phyloP scores from a whole-genome alignment of 2,797 vertebrate species.

The Lycodopsis pacificus region DNA sequence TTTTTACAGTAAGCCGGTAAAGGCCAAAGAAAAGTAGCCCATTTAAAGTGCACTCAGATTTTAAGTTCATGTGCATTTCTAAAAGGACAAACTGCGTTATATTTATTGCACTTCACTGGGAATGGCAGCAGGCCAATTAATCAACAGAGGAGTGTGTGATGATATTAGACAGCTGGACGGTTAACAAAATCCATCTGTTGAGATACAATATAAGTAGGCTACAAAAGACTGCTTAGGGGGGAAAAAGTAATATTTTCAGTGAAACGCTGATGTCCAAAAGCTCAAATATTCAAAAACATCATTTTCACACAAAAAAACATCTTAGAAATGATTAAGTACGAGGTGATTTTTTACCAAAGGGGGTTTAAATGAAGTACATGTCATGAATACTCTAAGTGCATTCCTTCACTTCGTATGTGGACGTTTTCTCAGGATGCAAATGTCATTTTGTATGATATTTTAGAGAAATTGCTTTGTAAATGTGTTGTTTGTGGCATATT shows the following conservation, averaged over 20 bases:
- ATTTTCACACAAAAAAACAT: neutral
- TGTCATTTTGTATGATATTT: neutral
- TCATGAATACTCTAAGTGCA: neutral
- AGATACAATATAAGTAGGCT: neutral
- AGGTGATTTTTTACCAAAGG: neutral
- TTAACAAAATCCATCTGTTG: conserved; percentile 15
- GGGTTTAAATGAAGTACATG: neutral
- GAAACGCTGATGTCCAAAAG: neutral
- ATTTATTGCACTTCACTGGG: neutral
- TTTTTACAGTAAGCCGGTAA: neutral
- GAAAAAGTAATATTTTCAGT: neutral
- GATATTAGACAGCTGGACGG: neutral
- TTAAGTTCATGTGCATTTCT: neutral
- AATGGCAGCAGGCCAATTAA: neutral
- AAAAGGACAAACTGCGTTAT: neutral
- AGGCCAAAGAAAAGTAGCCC: neutral
- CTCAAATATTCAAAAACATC: neutral
- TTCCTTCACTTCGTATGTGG: neutral
- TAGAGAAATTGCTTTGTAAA: neutral
- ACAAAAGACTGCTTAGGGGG: neutral
- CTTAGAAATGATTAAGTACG: neutral
- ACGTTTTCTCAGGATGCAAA: neutral
- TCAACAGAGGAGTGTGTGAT: neutral
- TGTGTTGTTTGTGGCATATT: neutral
- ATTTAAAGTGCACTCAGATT: neutral